These are phyloP conservation scores for Lochmaea capreae DNA, from an alignment of 2,888 invertebrate genomes.

Conservation along the genomic window DNA sequence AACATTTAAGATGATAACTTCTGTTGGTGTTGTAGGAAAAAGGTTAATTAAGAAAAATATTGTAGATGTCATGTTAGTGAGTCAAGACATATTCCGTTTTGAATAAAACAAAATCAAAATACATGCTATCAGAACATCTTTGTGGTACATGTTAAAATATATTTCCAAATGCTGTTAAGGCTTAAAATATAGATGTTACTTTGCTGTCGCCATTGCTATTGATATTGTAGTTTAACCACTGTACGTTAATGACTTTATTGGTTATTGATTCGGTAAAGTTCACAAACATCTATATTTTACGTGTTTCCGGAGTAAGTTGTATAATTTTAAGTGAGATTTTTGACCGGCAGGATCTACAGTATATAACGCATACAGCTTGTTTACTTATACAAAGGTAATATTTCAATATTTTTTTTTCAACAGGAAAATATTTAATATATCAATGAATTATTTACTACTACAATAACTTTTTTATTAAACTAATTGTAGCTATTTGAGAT, in stretches of 20 bases:
- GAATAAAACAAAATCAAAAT: slow-evolving; percentile 4
- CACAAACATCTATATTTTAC: slow-evolving; percentile 18
- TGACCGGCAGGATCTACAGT: background rate
- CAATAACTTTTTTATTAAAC: slow-evolving; percentile 64
- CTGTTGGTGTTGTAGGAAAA: slow-evolving; percentile 6
- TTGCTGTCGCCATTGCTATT: slow-evolving; percentile 2
- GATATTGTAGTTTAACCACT: slow-evolving; percentile 13
- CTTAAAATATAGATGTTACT: slow-evolving; percentile 22
- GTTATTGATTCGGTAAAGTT: slow-evolving; percentile 1
- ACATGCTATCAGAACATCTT: slow-evolving; percentile 11
- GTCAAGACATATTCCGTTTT: slow-evolving; percentile 6
- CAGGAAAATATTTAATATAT: slow-evolving; percentile 57
- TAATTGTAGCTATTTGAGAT: slow-evolving; percentile 63
- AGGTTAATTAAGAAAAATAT: slow-evolving; percentile 7
- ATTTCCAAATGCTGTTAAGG: slow-evolving; percentile 11
- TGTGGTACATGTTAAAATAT: slow-evolving; percentile 9
- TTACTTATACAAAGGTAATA: slow-evolving; percentile 48
- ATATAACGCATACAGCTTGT: slow-evolving; percentile 10
- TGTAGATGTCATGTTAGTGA: slow-evolving; percentile 10
- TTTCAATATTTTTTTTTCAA: slow-evolving; percentile 57
- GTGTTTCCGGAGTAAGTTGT: slow-evolving; percentile 9
- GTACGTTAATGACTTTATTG: slow-evolving; percentile 11
- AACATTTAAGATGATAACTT: background rate
- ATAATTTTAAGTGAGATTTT: slow-evolving; percentile 13
- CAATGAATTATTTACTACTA: slow-evolving; percentile 60